These are phyloP conservation scores for Camptogramma bilineatum DNA, from an alignment of 2,888 invertebrate species.

Conservation along the genomic window DNA sequence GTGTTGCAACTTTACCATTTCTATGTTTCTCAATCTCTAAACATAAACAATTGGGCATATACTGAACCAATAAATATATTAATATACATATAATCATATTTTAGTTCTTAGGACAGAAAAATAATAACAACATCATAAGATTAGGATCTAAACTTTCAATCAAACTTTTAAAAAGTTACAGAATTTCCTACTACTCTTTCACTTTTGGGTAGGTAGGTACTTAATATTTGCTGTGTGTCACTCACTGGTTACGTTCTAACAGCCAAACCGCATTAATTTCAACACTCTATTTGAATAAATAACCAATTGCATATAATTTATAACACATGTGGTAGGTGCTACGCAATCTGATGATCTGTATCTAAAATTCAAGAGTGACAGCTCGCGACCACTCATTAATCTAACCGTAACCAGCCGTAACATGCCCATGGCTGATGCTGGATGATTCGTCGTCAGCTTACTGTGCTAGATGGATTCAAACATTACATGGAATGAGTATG, in stretches of 20 bases:
- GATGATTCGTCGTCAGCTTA: slow-evolving; percentile 15
- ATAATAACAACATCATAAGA: not conserved
- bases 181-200: slow-evolving; percentile 30
- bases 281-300: slow-evolving; percentile 81
- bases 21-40: not conserved
- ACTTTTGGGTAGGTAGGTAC: slow-evolving; percentile 15
- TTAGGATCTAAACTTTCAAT: not conserved
- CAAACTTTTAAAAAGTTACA: not conserved
- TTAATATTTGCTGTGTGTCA: slow-evolving; percentile 54
- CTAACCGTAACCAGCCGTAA: slow-evolving; percentile 42
- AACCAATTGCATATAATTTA: slow-evolving; percentile 75
- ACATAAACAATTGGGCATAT: not conserved
- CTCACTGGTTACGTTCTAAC: slow-evolving; percentile 67
- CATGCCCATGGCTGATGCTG: slow-evolving; percentile 5
- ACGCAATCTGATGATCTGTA: slow-evolving; percentile 66
- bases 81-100: too few relatives aligned
- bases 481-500: not conserved
- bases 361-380: slow-evolving; percentile 62
- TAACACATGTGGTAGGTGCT: slow-evolving; percentile 55
- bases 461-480: slow-evolving; percentile 11
- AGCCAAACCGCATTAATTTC: slow-evolving; percentile 76
- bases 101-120: not conserved
- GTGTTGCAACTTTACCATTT: not conserved
- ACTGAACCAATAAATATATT: not conserved
- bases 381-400: slow-evolving; percentile 61